Percentiles rank a stretch among this genome's conserved stretches.
phyloP scores from a whole-genome alignment of 2,888 invertebrate genomes.

The Folsomia manolachei region DNA sequence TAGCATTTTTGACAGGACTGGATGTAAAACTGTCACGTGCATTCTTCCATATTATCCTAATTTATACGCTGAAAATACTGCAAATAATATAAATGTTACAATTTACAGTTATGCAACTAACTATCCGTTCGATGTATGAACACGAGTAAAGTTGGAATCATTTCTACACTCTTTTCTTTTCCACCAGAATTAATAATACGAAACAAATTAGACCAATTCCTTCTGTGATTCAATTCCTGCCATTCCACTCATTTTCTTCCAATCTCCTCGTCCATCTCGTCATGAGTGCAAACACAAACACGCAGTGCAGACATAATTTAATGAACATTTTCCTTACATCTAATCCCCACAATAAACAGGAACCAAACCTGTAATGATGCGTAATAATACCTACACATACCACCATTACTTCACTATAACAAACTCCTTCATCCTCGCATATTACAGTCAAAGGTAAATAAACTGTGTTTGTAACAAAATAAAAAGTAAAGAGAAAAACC shows the following conservation, averaged over 20 bases:
- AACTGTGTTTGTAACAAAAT: background rate
- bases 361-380: background rate
- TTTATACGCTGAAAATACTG: no score
- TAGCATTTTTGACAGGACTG: no score
- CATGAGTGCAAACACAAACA: background rate
- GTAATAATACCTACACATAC: background rate
- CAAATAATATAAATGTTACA: no score
- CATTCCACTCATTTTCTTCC: background rate
- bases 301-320: slow-evolving; percentile 7
- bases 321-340: background rate
- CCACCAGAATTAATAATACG: background rate
- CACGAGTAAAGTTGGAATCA: no score
- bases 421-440: no score
- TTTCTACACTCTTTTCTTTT: no score
- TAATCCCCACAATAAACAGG: background rate
- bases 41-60: no score
- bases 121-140: no score
- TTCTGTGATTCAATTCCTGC: background rate
- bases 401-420: no score
- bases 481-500: background rate
- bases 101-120: no score
- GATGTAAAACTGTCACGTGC: no score
- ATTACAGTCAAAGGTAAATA: background rate
- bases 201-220: background rate
- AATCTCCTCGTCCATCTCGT: background rate